These are phyloP conservation scores for Darevskia mixta DNA, from an alignment of 2,797 vertebrate species.

Conservation along the genomic window DNA sequence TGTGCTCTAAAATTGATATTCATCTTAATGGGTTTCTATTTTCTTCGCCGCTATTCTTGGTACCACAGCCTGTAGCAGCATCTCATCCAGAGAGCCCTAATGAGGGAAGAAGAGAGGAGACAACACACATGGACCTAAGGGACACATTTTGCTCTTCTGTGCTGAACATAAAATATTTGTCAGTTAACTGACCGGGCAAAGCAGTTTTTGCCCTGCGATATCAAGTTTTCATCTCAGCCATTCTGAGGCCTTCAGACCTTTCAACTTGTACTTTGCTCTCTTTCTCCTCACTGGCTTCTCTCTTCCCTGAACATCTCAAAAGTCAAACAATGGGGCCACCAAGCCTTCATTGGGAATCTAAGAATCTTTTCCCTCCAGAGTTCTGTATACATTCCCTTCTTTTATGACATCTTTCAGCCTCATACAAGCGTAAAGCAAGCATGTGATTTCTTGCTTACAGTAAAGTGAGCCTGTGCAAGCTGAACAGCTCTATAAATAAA, in stretches of 20 bases:
- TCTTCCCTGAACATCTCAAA: conserved; percentile 27
- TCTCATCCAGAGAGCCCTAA: neutral
- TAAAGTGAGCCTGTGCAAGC: neutral
- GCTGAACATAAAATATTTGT: neutral
- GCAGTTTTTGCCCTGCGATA: neutral
- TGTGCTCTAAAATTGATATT: conserved; percentile 10
- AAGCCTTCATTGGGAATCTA: neutral
- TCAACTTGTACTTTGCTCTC: conserved; percentile 24
- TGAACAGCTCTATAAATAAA: too few relatives aligned
- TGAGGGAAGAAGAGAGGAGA: conserved; percentile 50
- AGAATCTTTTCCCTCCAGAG: conserved; percentile 8
- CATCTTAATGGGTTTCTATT: neutral
- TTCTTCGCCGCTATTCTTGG: neutral
- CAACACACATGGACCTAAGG: neutral
- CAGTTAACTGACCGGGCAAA: neutral
- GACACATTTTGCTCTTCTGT: neutral
- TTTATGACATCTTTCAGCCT: conserved; percentile 7
- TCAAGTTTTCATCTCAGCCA: neutral
- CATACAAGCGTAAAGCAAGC: neutral
- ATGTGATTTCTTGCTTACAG: neutral
- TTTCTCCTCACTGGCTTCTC: neutral
- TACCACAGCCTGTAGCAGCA: neutral
- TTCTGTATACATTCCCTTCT: conserved; percentile 9
- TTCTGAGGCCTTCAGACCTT: conserved; percentile 6
- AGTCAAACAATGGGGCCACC: neutral